Evolutionary conservation across 2,113 vertebrate species (phyloP).

Genomic region (Dipodomys merriami): DNA sequence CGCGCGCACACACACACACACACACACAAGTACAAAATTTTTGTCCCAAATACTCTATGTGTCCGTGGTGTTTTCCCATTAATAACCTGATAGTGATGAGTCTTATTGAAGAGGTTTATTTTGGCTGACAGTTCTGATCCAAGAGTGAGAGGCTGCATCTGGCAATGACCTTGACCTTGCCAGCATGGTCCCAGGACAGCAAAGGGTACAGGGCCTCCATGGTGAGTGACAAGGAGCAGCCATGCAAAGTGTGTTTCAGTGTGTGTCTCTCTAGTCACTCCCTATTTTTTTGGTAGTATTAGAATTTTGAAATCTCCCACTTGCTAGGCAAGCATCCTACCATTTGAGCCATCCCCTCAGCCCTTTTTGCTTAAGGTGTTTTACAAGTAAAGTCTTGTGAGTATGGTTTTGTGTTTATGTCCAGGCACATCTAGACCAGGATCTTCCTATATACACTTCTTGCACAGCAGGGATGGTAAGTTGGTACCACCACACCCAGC

Average conservation of each 20-base stretch:
- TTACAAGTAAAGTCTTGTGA: too few relatives aligned
- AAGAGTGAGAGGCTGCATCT: background rate
- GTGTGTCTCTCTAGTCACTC: background rate
- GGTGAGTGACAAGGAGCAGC: background rate
- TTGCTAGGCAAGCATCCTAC: too few relatives aligned
- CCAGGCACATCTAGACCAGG: too few relatives aligned
- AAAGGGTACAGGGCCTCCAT: background rate
- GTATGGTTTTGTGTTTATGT: too few relatives aligned
- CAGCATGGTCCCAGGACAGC: background rate
- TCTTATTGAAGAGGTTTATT: background rate
- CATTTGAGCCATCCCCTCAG: too few relatives aligned
- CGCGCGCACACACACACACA: background rate
- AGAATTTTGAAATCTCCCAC: too few relatives aligned
- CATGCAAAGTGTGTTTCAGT: background rate
- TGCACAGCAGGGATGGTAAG: too few relatives aligned
- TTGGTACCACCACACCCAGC: too few relatives aligned
- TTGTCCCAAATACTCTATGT: background rate
- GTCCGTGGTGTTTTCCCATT: background rate
- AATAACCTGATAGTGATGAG: background rate
- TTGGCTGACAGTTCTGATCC: background rate
- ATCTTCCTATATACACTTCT: too few relatives aligned
- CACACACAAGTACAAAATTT: background rate
- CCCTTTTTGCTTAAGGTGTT: too few relatives aligned
- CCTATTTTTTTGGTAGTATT: too few relatives aligned
- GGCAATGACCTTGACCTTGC: background rate